Percentiles rank a stretch among this genome's conserved stretches.
These are phyloP conservation scores for Pogoniulus pusillus DNA, from an alignment of 2,797 vertebrate species.

Conservation along the genomic window DNA sequence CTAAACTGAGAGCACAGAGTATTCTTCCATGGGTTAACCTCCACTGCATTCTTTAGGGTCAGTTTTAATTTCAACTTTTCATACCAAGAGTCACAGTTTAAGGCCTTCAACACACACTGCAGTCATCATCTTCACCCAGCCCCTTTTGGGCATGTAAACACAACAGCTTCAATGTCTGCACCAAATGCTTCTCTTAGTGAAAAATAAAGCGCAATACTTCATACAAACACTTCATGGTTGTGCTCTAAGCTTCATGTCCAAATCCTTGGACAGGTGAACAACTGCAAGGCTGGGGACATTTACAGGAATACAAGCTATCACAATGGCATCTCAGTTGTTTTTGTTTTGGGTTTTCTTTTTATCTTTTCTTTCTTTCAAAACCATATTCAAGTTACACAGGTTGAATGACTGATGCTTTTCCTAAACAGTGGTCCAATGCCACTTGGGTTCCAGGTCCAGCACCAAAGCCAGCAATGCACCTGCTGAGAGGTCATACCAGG, in stretches of 20 bases:
- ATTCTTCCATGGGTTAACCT: conserved; percentile 9
- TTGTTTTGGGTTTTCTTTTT: too few relatives aligned
- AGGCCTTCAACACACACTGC: conserved; percentile 53
- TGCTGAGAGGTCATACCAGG: neutral
- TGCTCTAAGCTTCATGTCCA: neutral
- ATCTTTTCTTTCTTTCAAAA: neutral
- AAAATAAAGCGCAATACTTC: neutral
- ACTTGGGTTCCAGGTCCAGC: neutral
- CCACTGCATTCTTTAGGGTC: conserved; percentile 50
- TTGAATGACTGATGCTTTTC: neutral
- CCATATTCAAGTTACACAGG: neutral
- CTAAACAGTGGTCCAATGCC: neutral
- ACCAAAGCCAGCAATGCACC: neutral
- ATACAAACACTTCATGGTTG: neutral
- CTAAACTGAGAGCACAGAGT: conserved; percentile 23
- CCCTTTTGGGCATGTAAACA: neutral
- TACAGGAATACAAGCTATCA: neutral
- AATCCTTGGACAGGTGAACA: neutral
- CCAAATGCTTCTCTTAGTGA: neutral
- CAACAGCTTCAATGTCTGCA: neutral
- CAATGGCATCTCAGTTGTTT: neutral
- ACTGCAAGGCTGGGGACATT: neutral
- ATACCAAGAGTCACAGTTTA: conserved; percentile 68
- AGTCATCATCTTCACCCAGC: neutral
- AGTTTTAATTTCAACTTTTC: conserved; percentile 52